phyloP scores from a whole-genome alignment of 2,888 invertebrate genomes.

The Plemyria rubiginata region DNA sequence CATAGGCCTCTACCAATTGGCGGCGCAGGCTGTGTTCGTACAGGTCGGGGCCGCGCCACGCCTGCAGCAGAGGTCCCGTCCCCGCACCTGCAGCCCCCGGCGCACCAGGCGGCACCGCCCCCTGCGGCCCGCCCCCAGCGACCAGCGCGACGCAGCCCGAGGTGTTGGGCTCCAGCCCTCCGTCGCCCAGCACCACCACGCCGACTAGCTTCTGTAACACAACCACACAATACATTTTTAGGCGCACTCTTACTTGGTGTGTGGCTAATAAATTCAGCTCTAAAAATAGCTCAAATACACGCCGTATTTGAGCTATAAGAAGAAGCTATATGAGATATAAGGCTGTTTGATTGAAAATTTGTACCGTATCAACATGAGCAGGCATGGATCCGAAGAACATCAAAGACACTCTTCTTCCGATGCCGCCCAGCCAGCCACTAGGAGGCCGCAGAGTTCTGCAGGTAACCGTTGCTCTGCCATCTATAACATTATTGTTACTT shows the following conservation, averaged over 20 bases:
- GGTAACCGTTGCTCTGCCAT: constrained; percentile 88
- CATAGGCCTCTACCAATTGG: constrained; percentile 86
- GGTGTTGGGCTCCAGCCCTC: constrained; percentile 81
- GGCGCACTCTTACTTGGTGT: neutral
- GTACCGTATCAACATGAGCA: constrained; percentile 87
- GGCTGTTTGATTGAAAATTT: constrained; percentile 20
- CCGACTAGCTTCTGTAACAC: constrained; percentile 86
- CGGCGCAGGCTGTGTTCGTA: constrained; percentile 91
- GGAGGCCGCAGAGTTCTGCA: constrained; percentile 89
- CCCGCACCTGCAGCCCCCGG: neutral
- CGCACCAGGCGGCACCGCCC: constrained; percentile 15
- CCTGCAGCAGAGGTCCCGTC: constrained; percentile 92
- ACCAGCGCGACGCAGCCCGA: constrained; percentile 78
- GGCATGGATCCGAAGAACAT: constrained; percentile 91
- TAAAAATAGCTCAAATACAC: too few relatives aligned
- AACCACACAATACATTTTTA: neutral
- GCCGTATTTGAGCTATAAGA: too few relatives aligned
- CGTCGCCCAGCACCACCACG: constrained; percentile 86
- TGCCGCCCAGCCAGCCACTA: constrained; percentile 94
- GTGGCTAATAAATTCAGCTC: too few relatives aligned
- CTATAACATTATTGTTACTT: constrained; percentile 54
- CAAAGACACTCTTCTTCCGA: constrained; percentile 92
- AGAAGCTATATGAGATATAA: too few relatives aligned
- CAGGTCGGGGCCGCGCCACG: constrained; percentile 91
- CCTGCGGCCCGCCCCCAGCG: constrained; percentile 57